Conservation (phyloP, 2,113 vertebrate genomes). For the Scophthalmus maximus region DNA sequence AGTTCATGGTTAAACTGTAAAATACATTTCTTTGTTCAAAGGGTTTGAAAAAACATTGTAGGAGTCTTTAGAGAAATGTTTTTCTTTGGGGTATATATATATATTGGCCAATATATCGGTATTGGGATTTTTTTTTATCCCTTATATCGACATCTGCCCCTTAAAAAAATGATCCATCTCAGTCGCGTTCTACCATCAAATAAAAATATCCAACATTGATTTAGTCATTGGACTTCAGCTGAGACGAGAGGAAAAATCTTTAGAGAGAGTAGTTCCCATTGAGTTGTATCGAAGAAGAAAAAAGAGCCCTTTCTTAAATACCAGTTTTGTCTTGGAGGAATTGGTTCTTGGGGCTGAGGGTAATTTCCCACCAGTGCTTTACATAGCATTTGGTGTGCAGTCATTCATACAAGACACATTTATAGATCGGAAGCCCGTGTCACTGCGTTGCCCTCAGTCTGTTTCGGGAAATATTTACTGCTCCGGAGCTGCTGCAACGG, state of each 20-base stretch:
- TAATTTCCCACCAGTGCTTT: slow-evolving; percentile 3
- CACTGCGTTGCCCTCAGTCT: not conserved
- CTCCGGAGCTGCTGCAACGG: slow-evolving; percentile 5
- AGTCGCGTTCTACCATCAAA: too few relatives aligned
- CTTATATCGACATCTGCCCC: too few relatives aligned
- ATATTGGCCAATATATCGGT: too few relatives aligned
- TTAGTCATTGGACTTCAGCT: not conserved
- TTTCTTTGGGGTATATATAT: too few relatives aligned
- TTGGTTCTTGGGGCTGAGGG: not conserved
- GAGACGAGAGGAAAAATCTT: slow-evolving; percentile 1
- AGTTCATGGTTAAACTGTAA: too few relatives aligned
- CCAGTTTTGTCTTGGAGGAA: not conserved
- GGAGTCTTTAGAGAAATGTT: too few relatives aligned
- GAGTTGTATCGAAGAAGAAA: not conserved
- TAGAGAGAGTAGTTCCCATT: not conserved
- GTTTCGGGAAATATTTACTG: not conserved
- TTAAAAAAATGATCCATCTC: too few relatives aligned
- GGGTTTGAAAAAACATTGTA: too few relatives aligned
- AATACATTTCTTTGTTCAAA: too few relatives aligned
- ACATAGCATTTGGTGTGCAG: not conserved
- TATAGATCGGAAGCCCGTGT: slow-evolving; percentile 20
- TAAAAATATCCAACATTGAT: slow-evolving; percentile 1
- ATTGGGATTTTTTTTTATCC: too few relatives aligned
- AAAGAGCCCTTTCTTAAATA: not conserved
- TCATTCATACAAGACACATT: slow-evolving; percentile 17